Evolutionary conservation across 2,888 invertebrate genomes (phyloP), one percentile per base, ranked within the genome.

Genomic region (Acanthopleura granulata): DNA sequence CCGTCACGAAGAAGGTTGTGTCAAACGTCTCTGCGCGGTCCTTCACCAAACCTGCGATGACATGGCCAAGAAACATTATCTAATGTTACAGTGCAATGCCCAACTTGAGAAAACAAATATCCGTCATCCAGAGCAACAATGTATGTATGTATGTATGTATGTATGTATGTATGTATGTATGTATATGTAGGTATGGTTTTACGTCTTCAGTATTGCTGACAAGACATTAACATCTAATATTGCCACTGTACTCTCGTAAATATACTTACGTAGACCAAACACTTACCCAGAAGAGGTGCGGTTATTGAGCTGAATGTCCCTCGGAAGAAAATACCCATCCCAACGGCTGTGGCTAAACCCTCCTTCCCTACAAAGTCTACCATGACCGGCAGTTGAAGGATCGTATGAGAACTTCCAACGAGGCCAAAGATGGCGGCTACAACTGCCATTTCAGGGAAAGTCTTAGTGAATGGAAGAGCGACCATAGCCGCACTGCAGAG

Each of bases 291-390:
- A 27, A 66, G 29, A 22, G 66, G 66, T 27, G 66, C 66, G 4
- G 25, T 12, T 1, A 66, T 14, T 27, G 66, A 22, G 14, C 25
- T 27, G 15, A 27, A 27, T 15, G 25, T 66, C 25, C 66, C 66
- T 27, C 25, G 29, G 29, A 66, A 66, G 27, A 66, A 66, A 16
- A 66, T 66, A 27, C 25, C 29, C 22, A 66, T 22, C 22, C 66
- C 66, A 27, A 66, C 29, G 1, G 66, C 66, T 27, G 6, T 66
- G 22, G 66, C 66, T 16, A 66, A 27, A 6, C 15, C 15, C 6
- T 27, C 66, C 29, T 66, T 66, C 16, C 66, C 66, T 16, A 66
- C 66, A 27, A 66, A 66, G 66, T 66, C 66, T 27, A 66, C 66
- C 66, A 66, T 66, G 29, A 66, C 66, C 27, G 66, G 66, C 3